Evolutionary conservation across 2,797 vertebrate species (phyloP).

Genomic region (Zenarchopterus dispar): DNA sequence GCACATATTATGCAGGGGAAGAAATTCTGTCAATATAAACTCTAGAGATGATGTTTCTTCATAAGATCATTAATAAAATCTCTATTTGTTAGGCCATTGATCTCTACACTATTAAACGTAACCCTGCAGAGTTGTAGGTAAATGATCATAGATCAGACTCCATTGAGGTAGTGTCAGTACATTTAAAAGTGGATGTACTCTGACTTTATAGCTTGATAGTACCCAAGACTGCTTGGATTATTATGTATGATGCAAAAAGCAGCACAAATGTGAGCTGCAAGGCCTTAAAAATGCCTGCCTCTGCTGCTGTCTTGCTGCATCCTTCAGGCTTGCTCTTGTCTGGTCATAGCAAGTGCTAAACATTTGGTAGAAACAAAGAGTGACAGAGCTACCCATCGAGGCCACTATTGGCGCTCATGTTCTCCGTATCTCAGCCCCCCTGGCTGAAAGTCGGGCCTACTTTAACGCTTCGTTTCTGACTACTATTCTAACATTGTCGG

Average conservation of each 20-base stretch:
- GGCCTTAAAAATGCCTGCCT: slow-evolving; percentile 14
- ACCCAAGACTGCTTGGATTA: too few relatives aligned
- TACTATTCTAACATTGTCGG: slow-evolving; percentile 50
- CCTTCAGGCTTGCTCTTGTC: slow-evolving; percentile 24
- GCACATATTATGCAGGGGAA: too few relatives aligned
- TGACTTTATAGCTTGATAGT: too few relatives aligned
- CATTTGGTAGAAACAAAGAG: slow-evolving; percentile 45
- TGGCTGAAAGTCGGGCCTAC: slow-evolving; percentile 40
- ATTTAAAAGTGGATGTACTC: too few relatives aligned
- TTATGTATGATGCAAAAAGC: not conserved
- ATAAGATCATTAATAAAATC: too few relatives aligned
- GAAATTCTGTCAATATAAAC: too few relatives aligned
- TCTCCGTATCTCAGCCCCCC: slow-evolving; percentile 35
- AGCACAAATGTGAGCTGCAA: slow-evolving; percentile 5
- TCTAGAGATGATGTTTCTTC: too few relatives aligned
- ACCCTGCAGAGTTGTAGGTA: too few relatives aligned
- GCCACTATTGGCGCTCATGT: slow-evolving; percentile 30
- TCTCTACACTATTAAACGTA: too few relatives aligned
- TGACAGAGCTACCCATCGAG: slow-evolving; percentile 55
- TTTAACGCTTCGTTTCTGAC: slow-evolving; percentile 31
- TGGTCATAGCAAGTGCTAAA: slow-evolving; percentile 54
- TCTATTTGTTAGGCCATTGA: too few relatives aligned
- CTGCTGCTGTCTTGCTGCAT: slow-evolving; percentile 12
- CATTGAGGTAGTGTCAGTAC: too few relatives aligned
- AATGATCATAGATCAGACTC: too few relatives aligned